Percentiles rank a stretch among this genome's conserved stretches.
These are phyloP conservation scores for Tenrec ecaudatus DNA, from an alignment of 2,113 vertebrate species.

Conservation along the genomic window DNA sequence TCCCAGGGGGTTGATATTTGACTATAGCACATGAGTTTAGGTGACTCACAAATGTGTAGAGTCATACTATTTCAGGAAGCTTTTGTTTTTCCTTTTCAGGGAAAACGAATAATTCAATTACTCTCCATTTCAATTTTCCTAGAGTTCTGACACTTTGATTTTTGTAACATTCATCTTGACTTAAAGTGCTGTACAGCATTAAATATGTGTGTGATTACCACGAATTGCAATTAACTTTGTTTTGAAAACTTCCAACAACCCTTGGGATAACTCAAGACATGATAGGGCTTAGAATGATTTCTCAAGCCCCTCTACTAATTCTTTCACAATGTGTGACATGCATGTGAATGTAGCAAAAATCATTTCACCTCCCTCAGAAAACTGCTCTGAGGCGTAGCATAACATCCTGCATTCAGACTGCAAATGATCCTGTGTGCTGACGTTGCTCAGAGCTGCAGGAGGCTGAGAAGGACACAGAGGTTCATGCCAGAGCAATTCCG, in stretches of 20 bases:
- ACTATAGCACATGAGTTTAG: rapidly evolving
- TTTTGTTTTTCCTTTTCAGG: neutral
- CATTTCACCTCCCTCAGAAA: neutral
- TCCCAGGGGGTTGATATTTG: neutral
- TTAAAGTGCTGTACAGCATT: neutral
- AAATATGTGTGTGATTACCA: neutral
- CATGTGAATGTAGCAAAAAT: neutral
- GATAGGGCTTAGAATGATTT: neutral
- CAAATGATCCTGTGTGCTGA: rapidly evolving
- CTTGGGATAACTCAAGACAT: conserved; percentile 28
- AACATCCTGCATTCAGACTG: neutral
- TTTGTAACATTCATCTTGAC: neutral
- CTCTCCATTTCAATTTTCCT: neutral
- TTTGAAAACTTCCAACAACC: conserved; percentile 55
- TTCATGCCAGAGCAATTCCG: rapidly evolving
- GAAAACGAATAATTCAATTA: neutral
- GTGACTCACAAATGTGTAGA: neutral
- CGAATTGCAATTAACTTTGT: conserved; percentile 60
- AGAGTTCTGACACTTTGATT: neutral
- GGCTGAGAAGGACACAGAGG: neutral
- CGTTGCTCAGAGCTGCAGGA: rapidly evolving
- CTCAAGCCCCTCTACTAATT: neutral
- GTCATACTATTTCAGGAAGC: rapidly evolving
- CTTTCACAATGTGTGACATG: neutral
- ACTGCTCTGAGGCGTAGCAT: rapidly evolving